phyloP scores from a whole-genome alignment of 2,797 vertebrate genomes.

The Molossus molossus region DNA sequence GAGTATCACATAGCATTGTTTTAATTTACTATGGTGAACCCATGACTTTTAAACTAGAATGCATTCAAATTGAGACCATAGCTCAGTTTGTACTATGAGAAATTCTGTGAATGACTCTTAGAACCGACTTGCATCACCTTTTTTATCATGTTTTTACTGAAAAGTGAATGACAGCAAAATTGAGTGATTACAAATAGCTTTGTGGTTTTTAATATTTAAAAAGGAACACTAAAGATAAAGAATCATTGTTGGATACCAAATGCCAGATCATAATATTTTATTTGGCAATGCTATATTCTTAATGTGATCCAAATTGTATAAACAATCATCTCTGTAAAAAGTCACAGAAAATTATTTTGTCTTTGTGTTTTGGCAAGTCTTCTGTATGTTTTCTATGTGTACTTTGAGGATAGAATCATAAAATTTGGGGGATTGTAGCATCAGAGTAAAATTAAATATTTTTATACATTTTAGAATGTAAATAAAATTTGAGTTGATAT shows the following conservation, averaged over 20 bases:
- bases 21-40: neutral
- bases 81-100: neutral
- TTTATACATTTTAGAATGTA: neutral
- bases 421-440: neutral
- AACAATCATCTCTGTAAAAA: constrained; percentile 57
- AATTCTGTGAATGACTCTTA: neutral
- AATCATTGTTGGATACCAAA: constrained; percentile 59
- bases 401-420: constrained; percentile 11
- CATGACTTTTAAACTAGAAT: constrained; percentile 27
- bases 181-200: constrained; percentile 34
- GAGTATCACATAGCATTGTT: neutral
- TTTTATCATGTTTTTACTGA: constrained; percentile 46
- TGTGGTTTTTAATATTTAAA: constrained; percentile 53
- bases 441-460: neutral
- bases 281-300: constrained; percentile 49
- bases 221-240: neutral
- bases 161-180: constrained; percentile 51
- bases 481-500: constrained; percentile 15
- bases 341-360: constrained; percentile 56
- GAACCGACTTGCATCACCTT: neutral
- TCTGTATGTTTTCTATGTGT: neutral
- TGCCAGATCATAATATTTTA: constrained; percentile 66
- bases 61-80: neutral
- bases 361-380: constrained; percentile 58
- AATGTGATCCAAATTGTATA: constrained; percentile 57